A percentile compares a stretch with the other conserved stretches of the same genome.
phyloP scores from a whole-genome alignment of 2,797 vertebrate species.

The Orientallactaga sibirica region DNA sequence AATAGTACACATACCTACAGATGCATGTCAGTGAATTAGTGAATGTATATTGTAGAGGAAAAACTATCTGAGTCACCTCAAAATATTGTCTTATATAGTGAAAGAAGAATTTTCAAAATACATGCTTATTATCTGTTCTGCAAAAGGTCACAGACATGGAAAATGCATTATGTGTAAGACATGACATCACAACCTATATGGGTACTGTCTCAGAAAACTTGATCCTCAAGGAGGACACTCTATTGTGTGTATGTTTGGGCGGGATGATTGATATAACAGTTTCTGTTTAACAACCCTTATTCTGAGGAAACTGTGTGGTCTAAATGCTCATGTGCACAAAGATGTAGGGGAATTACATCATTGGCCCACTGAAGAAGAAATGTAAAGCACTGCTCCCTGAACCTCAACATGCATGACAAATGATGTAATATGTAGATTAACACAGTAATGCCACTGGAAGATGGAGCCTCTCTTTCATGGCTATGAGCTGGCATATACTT shows the following conservation, averaged over 20 bases:
- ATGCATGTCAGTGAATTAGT: background rate
- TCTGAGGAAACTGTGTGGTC: background rate
- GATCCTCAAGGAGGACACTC: background rate
- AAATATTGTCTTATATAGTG: background rate
- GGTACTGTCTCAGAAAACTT: background rate
- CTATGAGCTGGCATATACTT: background rate
- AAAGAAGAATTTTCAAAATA: background rate
- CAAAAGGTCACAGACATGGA: background rate
- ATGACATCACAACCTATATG: accelerated
- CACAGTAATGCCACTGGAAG: background rate
- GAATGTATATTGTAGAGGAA: background rate
- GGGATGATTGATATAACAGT: background rate
- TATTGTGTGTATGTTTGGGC: background rate
- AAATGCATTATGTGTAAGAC: background rate
- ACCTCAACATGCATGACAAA: background rate
- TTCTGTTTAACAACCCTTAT: background rate
- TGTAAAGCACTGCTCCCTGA: background rate
- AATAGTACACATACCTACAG: background rate
- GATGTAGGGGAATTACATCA: background rate
- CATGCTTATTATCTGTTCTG: background rate
- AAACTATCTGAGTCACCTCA: background rate
- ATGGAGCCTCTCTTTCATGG: background rate
- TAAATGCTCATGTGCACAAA: background rate
- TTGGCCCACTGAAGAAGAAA: background rate
- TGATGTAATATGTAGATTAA: background rate